Evolutionary conservation across 2,888 invertebrate genomes (phyloP).

Genomic region (Deilephila porcellus): DNA sequence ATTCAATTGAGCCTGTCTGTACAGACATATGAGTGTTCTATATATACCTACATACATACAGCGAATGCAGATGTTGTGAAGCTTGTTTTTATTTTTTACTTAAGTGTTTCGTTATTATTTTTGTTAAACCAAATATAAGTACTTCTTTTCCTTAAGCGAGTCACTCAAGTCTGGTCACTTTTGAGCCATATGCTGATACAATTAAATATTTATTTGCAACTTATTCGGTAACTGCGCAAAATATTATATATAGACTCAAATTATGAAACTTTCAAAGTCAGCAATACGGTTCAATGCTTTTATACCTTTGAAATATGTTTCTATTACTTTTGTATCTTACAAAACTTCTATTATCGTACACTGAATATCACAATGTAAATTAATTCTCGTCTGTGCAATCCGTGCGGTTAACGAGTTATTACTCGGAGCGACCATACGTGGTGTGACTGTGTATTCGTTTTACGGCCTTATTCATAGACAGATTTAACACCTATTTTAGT

Average conservation of each 20-base stretch:
- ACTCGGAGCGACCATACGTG: neutral
- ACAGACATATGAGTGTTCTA: too few relatives aligned
- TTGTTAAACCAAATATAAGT: too few relatives aligned
- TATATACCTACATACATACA: too few relatives aligned
- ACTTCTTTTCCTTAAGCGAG: too few relatives aligned
- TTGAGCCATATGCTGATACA: too few relatives aligned
- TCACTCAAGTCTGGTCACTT: too few relatives aligned
- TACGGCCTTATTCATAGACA: too few relatives aligned
- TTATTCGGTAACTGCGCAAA: neutral
- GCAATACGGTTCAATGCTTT: constrained; percentile 6
- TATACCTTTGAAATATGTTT: neutral
- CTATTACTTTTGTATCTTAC: neutral
- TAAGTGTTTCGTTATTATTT: too few relatives aligned
- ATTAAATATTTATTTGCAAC: neutral
- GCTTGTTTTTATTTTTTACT: too few relatives aligned
- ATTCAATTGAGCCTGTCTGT: too few relatives aligned
- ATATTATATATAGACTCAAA: neutral
- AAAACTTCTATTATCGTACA: neutral
- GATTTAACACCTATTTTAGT: too few relatives aligned
- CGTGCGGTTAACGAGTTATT: constrained; percentile 4
- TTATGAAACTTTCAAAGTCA: neutral
- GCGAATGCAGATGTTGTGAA: too few relatives aligned
- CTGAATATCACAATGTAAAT: constrained; percentile 5
- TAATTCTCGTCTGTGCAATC: neutral
- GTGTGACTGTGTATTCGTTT: neutral